phyloP scores from a whole-genome alignment of 2,113 vertebrate genomes.

The pig (Sus scrofa) region DNA sequence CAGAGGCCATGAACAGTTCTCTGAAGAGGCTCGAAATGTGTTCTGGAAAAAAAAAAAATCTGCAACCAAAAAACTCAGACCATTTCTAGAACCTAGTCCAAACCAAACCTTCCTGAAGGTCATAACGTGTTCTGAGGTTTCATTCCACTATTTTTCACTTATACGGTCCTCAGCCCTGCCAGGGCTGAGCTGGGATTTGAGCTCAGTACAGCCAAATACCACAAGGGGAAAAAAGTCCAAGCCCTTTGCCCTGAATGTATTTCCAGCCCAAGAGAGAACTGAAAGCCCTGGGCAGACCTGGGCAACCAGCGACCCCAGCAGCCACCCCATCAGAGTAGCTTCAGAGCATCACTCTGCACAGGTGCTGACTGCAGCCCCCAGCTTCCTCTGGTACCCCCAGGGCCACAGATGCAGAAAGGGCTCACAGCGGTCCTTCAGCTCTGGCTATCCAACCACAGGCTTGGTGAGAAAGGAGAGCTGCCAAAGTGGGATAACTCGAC shows the following conservation, averaged over 20 bases:
- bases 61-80: slow-evolving; percentile 69
- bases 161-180: slow-evolving; percentile 74
- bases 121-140: slow-evolving; percentile 84
- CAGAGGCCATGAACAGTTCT: slow-evolving; percentile 20
- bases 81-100: slow-evolving; percentile 80
- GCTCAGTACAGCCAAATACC: slow-evolving; percentile 74
- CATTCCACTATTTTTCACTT: slow-evolving; percentile 84
- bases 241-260: slow-evolving; percentile 71
- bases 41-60: slow-evolving; percentile 64
- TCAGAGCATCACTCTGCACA: neutral
- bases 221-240: slow-evolving; percentile 56
- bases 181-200: slow-evolving; percentile 68
- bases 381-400: neutral
- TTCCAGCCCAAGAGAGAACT: slow-evolving; percentile 59
- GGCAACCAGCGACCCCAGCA: neutral
- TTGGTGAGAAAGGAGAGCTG: slow-evolving; percentile 37
- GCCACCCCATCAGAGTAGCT: neutral
- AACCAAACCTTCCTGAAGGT: slow-evolving; percentile 84
- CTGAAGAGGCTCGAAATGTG: slow-evolving; percentile 62
- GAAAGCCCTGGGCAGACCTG: slow-evolving; percentile 55
- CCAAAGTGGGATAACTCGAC: slow-evolving; percentile 35
- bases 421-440: neutral
- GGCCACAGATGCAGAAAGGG: neutral
- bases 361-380: neutral
- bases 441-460: neutral